Evolutionary conservation across 2,113 vertebrate genomes (phyloP), one percentile per base, ranked within the genome.

Genomic region (Riparia riparia): DNA sequence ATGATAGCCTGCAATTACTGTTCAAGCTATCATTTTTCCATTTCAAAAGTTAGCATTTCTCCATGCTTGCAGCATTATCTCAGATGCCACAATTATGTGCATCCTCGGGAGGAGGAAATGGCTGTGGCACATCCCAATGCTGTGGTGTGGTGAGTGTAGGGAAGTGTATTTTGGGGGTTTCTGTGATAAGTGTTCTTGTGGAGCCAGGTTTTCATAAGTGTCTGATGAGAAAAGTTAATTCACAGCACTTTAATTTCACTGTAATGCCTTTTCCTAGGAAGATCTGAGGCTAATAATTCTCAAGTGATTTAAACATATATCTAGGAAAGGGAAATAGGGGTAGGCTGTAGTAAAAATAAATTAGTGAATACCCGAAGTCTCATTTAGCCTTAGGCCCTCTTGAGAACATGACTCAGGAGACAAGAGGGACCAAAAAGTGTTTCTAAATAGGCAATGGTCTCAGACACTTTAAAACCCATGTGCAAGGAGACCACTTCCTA

Each of bases 71-170:
- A 63, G 69, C 69, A 84, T 73, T 93, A 90, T 81, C 79, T 71
- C 87, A 91, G 63, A 61, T 42, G 74, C 92, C 82, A 91, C 87
- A 96, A 17, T 47, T 77, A 88, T 68, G 63, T 3, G 6, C 60
- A n/a, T 73, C 89, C 51, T 71, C 76, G 71, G 76, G 74, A 73
- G 61, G 56, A 70, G 90, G 71, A 92, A 91, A 86, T 94, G 65
- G 24, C 85, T 95, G 85, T 79, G 87, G 91, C 37, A 37, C 42
- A 13, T 61, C 63, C 4, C 32, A 9, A 9, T 42, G 9, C 47
- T 61, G 66, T 41, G 66, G 63, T 44, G 42, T 47, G 58, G 54
- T 4, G 18, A 80, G 26, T 2, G 18, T 5, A 49, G 29, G 56
- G 25, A 84, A 91, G 34, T 12, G 26, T 10, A 32, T 84, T 72